Evolutionary conservation across 2,113 vertebrate species (phyloP).

Genomic region (Suncus etruscus): DNA sequence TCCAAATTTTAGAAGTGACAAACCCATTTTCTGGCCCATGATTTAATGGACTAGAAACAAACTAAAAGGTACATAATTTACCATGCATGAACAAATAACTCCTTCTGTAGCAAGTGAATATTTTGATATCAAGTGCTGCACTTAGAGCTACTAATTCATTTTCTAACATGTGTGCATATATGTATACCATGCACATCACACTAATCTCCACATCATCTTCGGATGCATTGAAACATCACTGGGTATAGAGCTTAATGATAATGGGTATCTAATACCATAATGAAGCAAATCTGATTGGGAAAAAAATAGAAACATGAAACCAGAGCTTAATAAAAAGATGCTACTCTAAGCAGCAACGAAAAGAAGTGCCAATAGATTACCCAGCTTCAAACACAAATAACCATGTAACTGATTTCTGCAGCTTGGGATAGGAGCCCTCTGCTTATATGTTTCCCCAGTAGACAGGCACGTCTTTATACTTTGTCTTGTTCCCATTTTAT

Average conservation of each 20-base stretch:
- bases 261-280: slow-evolving; percentile 58
- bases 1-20: slow-evolving; percentile 86
- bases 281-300: slow-evolving; percentile 82
- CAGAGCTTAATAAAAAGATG: slow-evolving; percentile 86
- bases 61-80: slow-evolving; percentile 82
- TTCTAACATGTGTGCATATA: not conserved
- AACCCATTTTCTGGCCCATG: slow-evolving; percentile 84
- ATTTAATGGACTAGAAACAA: slow-evolving; percentile 87
- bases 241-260: not conserved
- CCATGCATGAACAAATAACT: slow-evolving; percentile 70
- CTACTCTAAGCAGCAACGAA: slow-evolving; percentile 78
- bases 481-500: slow-evolving; percentile 87
- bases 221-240: slow-evolving; percentile 14
- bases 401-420: slow-evolving; percentile 71
- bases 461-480: slow-evolving; percentile 80
- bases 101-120: slow-evolving; percentile 72
- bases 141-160: slow-evolving; percentile 74
- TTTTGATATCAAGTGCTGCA: slow-evolving; percentile 62
- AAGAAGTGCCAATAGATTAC: slow-evolving; percentile 66
- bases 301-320: slow-evolving; percentile 78
- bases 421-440: slow-evolving; percentile 59
- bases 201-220: slow-evolving; percentile 46
- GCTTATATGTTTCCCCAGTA: slow-evolving; percentile 43
- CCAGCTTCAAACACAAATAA: slow-evolving; percentile 56
- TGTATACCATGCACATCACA: not conserved